phyloP scores from a whole-genome alignment of 2,797 vertebrate genomes.

The Dendrocincla tyrannina region DNA sequence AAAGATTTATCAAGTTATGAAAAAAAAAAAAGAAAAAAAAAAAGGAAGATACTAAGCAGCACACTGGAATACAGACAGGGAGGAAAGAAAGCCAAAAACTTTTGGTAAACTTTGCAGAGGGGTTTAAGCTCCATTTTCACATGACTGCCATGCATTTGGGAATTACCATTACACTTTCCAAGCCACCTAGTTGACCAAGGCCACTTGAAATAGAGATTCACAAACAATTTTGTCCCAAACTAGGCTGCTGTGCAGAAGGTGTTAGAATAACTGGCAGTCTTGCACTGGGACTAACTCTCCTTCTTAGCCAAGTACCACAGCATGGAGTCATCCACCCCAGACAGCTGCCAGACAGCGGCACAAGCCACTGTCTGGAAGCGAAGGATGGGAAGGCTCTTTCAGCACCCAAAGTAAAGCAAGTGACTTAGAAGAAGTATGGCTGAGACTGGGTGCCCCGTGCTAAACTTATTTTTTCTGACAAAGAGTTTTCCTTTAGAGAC shows the following conservation, averaged over 20 bases:
- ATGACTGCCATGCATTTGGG: neutral
- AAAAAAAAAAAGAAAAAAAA: neutral
- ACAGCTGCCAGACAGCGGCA: neutral
- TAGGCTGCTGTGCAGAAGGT: neutral
- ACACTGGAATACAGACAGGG: neutral
- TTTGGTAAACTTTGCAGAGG: neutral
- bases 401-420: neutral
- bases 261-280: neutral
- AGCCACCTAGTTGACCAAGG: neutral
- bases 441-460: neutral
- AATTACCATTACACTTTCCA: neutral
- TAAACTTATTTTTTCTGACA: neutral
- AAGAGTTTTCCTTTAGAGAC: neutral
- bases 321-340: accelerated
- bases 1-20: slow-evolving; percentile 45
- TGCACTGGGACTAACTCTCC: neutral
- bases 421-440: neutral
- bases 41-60: neutral
- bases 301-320: neutral
- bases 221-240: neutral
- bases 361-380: neutral
- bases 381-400: neutral
- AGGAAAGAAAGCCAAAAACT: slow-evolving; percentile 4
- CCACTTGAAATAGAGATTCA: neutral
- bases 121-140: neutral